Evolutionary conservation across 2,888 invertebrate genomes (phyloP), one percentile per base, ranked within the genome.

Genomic region (Phortica magna): DNA sequence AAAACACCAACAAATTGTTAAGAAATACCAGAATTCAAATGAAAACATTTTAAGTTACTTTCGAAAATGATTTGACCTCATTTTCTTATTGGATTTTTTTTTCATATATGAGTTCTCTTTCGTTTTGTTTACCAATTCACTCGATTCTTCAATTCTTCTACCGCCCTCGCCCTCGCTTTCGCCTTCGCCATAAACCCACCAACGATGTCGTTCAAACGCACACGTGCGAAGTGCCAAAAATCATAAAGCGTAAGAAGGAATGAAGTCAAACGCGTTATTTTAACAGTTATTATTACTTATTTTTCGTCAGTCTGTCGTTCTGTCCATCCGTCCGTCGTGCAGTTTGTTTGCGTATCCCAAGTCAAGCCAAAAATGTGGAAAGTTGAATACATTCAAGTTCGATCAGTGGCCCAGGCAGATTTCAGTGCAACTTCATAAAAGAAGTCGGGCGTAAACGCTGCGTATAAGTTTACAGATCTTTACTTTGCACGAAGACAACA

Each of bases 21-120:
- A 55, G 14, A 14, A 55, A 55, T 17, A 55, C 17, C 19, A 43
- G 48, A 70, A 31, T 4, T 31, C 1, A 31, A 31, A 31, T 31
- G 31, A 31, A 31, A 31, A 31, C 31, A 53, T n/a, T n/a, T n/a
- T n/a, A n/a, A n/a, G n/a, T n/a, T n/a, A n/a, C n/a, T 41, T 48
- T 53, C 48, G 7, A 71, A 71, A 19, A 71, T 55, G 22, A 71
- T 17, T 71, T 71, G 70, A 71, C 70, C 70, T 53, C 22, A 48
- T 70, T 48, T 71, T 14, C 12, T 2, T 1, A 10, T 7, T 7
- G 48, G 53, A 19, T 22, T 70, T 17, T 43, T 7, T 61, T 71
- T 71, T 14, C 48, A 17, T 71, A 12, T 22, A 19, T 71, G 53
- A 31, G 19, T 71, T 48, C 31, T 53, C 14, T 71, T 71, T 71